Percentiles rank a stretch among this genome's conserved stretches.
phyloP scores from a whole-genome alignment of 2,888 invertebrate genomes.

The Poecilobothrus nobilitatus region DNA sequence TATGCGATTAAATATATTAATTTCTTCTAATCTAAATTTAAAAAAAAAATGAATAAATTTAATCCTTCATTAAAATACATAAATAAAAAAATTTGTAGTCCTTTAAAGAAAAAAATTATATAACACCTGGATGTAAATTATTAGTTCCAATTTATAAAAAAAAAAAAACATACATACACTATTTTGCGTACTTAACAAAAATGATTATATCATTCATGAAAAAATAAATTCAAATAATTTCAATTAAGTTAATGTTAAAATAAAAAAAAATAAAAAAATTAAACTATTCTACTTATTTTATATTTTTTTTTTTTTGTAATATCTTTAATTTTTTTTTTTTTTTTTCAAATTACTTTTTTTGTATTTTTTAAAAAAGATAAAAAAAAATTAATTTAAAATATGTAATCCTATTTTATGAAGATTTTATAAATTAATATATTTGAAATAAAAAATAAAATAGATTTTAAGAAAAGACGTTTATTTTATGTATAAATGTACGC shows the following conservation, averaged over 20 bases:
- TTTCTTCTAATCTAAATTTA: too few relatives aligned
- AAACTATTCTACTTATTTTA: neutral
- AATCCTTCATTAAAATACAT: too few relatives aligned
- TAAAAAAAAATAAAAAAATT: neutral
- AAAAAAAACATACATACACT: neutral
- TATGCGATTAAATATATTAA: too few relatives aligned
- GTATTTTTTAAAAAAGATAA: neutral
- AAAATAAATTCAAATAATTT: neutral
- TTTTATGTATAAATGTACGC: slow-evolving; percentile 5
- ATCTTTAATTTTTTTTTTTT: neutral
- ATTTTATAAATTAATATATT: neutral
- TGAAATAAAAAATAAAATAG: neutral
- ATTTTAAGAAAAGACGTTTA: slow-evolving; percentile 2
- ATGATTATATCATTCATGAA: neutral
- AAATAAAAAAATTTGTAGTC: too few relatives aligned
- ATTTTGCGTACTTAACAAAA: neutral
- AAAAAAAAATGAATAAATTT: too few relatives aligned
- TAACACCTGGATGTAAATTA: neutral
- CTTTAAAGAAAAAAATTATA: too few relatives aligned
- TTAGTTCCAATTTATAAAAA: neutral
- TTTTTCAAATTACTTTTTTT: neutral
- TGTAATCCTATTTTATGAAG: neutral
- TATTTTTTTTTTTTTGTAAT: neutral
- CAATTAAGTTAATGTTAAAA: neutral
- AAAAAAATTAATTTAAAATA: neutral